phyloP scores from a whole-genome alignment of 2,113 vertebrate genomes.

The Bambusicola thoracicus region DNA sequence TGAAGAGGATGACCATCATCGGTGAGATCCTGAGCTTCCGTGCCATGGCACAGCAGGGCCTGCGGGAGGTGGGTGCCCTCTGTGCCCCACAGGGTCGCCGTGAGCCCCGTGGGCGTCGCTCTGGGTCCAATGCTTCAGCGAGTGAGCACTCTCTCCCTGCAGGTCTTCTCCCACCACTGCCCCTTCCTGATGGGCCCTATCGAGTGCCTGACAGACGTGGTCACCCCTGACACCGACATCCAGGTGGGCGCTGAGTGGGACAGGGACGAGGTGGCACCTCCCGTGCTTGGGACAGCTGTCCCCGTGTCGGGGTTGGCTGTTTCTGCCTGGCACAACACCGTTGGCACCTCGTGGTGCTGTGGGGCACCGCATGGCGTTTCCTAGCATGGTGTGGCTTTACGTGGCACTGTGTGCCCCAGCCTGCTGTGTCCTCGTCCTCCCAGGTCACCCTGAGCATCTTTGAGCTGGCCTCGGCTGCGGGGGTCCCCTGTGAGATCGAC shows the following conservation, averaged over 20 bases:
- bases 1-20: conserved; percentile 95
- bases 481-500: conserved; percentile 87
- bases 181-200: conserved; percentile 90
- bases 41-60: conserved; percentile 85
- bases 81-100: fast-evolving
- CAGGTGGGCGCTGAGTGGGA: conserved; percentile 76
- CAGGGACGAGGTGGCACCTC: neutral
- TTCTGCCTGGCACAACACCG: too few relatives aligned
- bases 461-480: conserved; percentile 89
- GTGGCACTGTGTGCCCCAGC: neutral
- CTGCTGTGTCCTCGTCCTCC: neutral
- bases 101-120: neutral
- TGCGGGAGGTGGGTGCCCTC: conserved; percentile 82
- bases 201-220: conserved; percentile 79
- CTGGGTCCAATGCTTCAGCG: neutral
- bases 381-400: neutral
- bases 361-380: fast-evolving
- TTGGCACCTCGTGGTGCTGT: neutral
- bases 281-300: neutral
- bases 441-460: conserved; percentile 89
- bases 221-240: conserved; percentile 86
- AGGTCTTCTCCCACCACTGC: conserved; percentile 87
- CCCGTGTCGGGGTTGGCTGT: neutral
- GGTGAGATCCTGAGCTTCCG: conserved; percentile 93
- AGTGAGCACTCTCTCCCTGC: neutral